phyloP scores from a whole-genome alignment of 2,888 invertebrate species.

The Caenorhabditis drosophilae region DNA sequence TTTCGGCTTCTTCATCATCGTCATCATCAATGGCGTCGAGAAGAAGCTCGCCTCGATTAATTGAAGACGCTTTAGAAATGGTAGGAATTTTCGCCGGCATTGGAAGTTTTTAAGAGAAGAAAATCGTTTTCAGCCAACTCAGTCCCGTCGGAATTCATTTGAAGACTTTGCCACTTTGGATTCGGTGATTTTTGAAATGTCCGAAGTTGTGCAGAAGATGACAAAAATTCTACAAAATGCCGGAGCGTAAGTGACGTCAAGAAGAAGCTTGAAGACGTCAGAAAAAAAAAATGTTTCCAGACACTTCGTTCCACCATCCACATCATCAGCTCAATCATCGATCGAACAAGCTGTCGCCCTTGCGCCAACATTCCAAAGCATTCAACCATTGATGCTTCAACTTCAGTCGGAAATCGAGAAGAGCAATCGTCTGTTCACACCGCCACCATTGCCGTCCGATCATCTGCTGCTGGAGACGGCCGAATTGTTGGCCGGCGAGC shows the following conservation, averaged over 20 bases:
- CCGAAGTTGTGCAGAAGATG: constrained; percentile 16
- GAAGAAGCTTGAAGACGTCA: too few species aligned
- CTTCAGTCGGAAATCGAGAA: constrained; percentile 22
- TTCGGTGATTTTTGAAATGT: constrained; percentile 27
- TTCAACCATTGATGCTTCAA: constrained; percentile 26
- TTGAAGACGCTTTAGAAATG: too few species aligned
- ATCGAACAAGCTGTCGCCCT: constrained; percentile 30
- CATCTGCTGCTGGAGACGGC: constrained; percentile 15
- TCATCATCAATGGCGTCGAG: background rate
- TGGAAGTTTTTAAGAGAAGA: too few species aligned
- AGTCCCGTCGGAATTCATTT: constrained; percentile 30
- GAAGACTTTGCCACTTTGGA: constrained; percentile 38
- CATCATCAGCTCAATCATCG: constrained; percentile 20
- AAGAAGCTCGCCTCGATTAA: too few species aligned
- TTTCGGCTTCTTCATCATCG: background rate
- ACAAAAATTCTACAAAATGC: constrained; percentile 24
- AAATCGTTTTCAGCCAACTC: too few species aligned
- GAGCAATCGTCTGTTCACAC: constrained; percentile 14
- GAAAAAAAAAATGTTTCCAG: too few species aligned
- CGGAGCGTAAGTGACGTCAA: constrained; percentile 16
- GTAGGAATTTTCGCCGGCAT: too few species aligned
- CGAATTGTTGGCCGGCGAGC: constrained; percentile 12
- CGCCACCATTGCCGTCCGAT: constrained; percentile 3
- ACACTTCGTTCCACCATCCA: too few species aligned
- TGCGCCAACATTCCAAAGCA: constrained; percentile 17